Conservation (phyloP, 2,797 vertebrate genomes). For the Enteromius mattozi region DNA sequence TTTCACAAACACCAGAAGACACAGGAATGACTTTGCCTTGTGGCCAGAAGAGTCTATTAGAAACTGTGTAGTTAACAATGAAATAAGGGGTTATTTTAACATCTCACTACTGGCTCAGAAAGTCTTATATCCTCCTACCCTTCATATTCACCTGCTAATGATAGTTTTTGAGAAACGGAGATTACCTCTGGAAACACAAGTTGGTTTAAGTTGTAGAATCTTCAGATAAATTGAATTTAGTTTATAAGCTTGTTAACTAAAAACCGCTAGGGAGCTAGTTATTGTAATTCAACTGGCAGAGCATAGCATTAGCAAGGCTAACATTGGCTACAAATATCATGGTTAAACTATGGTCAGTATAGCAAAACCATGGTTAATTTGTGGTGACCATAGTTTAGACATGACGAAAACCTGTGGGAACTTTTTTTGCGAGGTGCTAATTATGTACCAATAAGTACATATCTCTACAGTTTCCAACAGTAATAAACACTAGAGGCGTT, state of each 20-base stretch:
- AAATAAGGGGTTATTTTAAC: neutral
- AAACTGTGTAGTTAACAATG: neutral
- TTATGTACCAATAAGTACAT: too few species aligned
- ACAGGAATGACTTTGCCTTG: neutral
- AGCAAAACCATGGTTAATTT: neutral
- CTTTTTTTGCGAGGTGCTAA: too few species aligned
- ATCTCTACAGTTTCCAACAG: too few species aligned
- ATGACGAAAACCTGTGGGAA: too few species aligned
- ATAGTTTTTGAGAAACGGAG: neutral
- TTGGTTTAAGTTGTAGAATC: neutral
- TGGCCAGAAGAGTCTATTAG: neutral
- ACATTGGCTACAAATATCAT: neutral
- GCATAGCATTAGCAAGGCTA: neutral
- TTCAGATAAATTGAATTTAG: neutral
- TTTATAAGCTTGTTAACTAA: neutral
- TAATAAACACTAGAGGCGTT: too few species aligned
- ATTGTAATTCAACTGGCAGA: neutral
- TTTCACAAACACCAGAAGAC: conserved; percentile 17
- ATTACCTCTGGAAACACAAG: neutral
- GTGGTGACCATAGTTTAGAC: too few species aligned
- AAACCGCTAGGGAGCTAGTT: neutral
- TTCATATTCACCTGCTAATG: neutral
- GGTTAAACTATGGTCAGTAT: neutral
- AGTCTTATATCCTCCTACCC: neutral
- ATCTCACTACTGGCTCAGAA: neutral